phyloP scores from a whole-genome alignment of 1,140 invertebrate genomes.

The Microplitis mediator region DNA sequence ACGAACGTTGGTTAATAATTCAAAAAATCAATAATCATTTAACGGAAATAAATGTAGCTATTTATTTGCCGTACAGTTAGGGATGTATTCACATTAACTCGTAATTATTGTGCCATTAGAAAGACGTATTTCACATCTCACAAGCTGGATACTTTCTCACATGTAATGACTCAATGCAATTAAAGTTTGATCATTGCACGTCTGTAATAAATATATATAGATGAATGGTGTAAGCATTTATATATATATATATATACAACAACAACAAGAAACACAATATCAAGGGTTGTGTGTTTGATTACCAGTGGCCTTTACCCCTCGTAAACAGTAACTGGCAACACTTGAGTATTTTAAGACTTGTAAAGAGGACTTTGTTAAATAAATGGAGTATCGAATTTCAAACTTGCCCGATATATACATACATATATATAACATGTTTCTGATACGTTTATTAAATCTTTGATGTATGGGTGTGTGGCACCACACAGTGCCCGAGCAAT shows the following conservation, averaged over 20 bases:
- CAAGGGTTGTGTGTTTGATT: neutral
- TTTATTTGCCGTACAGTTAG: neutral
- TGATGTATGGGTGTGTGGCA: no score
- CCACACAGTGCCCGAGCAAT: neutral
- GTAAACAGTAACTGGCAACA: conserved; percentile 9
- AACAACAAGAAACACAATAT: neutral
- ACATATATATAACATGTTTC: neutral
- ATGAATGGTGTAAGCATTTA: neutral
- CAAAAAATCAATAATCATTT: neutral
- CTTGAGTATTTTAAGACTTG: conserved; percentile 2
- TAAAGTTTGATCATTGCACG: neutral
- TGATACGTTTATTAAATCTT: conserved; percentile 13
- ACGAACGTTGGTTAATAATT: no score
- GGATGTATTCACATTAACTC: conserved; percentile 8
- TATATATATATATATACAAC: neutral
- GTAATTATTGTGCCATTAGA: conserved; percentile 15
- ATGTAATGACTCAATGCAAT: neutral
- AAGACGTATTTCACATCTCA: neutral
- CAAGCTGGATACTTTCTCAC: conserved; percentile 16
- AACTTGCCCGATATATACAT: neutral
- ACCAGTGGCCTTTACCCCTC: neutral
- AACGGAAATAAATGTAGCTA: neutral
- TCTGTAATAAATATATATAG: neutral
- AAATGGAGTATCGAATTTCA: conserved; percentile 8
- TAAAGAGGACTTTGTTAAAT: conserved; percentile 8